Evolutionary conservation across 2,888 invertebrate genomes (phyloP).

Genomic region (Harmothoe impar): DNA sequence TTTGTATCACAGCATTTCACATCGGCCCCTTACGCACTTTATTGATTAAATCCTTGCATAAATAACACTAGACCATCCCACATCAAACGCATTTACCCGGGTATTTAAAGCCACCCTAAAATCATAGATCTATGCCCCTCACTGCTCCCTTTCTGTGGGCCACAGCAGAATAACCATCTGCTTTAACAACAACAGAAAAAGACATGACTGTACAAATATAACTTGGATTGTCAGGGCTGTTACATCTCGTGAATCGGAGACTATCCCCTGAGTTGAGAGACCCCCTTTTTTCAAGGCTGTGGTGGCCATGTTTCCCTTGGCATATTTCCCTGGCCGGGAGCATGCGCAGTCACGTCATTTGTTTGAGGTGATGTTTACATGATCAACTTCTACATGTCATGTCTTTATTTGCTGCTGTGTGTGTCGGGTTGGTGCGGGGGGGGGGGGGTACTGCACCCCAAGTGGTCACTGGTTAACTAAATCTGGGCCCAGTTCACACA

Average conservation of each 20-base stretch:
- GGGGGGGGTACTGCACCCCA: background rate
- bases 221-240: background rate
- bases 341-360: constrained; percentile 27
- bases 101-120: too few species aligned
- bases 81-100: too few species aligned
- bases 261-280: background rate
- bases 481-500: background rate
- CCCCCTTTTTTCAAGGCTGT: background rate
- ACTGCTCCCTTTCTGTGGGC: too few species aligned
- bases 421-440: too few species aligned
- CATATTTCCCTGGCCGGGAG: background rate
- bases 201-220: too few species aligned
- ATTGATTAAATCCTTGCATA: too few species aligned
- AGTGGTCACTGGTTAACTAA: background rate
- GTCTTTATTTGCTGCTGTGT: constrained; percentile 14
- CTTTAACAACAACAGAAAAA: too few species aligned
- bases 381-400: constrained; percentile 45
- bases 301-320: constrained; percentile 7
- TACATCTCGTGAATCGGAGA: background rate
- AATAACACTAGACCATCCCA: too few species aligned
- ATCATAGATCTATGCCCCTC: too few species aligned
- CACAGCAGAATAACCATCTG: too few species aligned
- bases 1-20: too few species aligned
- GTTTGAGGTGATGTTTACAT: constrained; percentile 32
- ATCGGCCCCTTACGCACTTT: too few species aligned